phyloP scores from a whole-genome alignment of 2,113 vertebrate genomes.

The Pedionomus torquatus region DNA sequence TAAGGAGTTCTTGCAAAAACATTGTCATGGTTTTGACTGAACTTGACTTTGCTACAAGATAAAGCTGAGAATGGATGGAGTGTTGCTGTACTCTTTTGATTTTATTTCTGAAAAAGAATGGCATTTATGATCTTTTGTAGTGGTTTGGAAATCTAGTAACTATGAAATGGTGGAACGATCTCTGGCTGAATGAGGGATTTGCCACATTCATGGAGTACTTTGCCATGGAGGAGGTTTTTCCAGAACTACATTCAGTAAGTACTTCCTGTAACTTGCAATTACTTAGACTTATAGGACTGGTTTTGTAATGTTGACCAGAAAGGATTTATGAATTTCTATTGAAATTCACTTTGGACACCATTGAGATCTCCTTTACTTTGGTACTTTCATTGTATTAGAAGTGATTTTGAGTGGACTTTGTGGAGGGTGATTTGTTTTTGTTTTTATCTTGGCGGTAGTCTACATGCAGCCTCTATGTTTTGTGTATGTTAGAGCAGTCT shows the following conservation, averaged over 20 bases:
- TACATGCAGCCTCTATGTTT: background rate
- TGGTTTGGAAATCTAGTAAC: slow-evolving; percentile 99
- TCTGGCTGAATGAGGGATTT: slow-evolving; percentile 98
- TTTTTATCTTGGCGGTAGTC: background rate
- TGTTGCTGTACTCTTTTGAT: background rate
- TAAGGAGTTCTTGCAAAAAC: background rate
- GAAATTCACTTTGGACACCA: background rate
- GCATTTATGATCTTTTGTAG: slow-evolving; percentile 49
- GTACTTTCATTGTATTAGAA: background rate
- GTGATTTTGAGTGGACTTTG: background rate
- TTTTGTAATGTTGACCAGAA: background rate
- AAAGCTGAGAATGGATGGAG: background rate
- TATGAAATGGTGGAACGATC: slow-evolving; percentile 97
- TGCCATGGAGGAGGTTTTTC: slow-evolving; percentile 81
- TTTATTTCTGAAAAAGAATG: background rate
- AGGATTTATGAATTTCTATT: background rate
- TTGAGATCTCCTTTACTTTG: background rate
- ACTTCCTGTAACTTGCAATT: background rate
- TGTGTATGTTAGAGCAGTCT: background rate
- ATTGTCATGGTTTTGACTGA: background rate
- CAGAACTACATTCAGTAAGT: slow-evolving; percentile 86
- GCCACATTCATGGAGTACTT: slow-evolving; percentile 94
- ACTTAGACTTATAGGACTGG: background rate
- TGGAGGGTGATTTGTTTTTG: rapidly evolving
- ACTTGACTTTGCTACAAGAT: background rate